Percentiles rank a stretch among this genome's conserved stretches.
These are phyloP conservation scores for Bradypus variegatus DNA, from an alignment of 2,797 vertebrate species.

Conservation along the genomic window DNA sequence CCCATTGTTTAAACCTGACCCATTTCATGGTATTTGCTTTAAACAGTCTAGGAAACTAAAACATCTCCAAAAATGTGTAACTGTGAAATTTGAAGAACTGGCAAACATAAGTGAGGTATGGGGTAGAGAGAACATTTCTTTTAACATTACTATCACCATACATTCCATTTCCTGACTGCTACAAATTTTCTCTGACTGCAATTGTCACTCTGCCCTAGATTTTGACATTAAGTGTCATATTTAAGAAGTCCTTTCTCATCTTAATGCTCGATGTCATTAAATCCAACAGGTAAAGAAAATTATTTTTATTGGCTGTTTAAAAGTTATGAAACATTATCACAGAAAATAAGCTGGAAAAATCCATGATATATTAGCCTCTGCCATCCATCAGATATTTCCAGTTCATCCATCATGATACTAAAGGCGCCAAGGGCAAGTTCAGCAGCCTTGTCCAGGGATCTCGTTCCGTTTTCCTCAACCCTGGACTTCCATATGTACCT, in stretches of 20 bases:
- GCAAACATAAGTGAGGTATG: neutral
- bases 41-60: no score
- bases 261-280: slow-evolving; percentile 15
- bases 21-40: no score
- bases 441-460: neutral
- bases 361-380: no score
- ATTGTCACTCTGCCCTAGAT: neutral
- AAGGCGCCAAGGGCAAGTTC: neutral
- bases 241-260: slow-evolving; percentile 21
- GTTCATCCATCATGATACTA: neutral
- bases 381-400: neutral
- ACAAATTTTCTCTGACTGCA: neutral
- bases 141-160: neutral
- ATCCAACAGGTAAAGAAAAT: neutral
- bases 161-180: neutral
- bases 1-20: no score
- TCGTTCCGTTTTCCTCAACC: neutral
- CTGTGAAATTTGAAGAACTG: neutral
- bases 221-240: neutral
- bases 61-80: neutral
- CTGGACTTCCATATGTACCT: neutral
- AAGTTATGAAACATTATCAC: neutral
- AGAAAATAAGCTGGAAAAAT: neutral
- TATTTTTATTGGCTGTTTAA: neutral
- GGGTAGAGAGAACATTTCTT: neutral